Evolutionary conservation across 2,113 vertebrate species (phyloP), one percentile per base, ranked within the genome.

Genomic region (Poeciliopsis retropinna): DNA sequence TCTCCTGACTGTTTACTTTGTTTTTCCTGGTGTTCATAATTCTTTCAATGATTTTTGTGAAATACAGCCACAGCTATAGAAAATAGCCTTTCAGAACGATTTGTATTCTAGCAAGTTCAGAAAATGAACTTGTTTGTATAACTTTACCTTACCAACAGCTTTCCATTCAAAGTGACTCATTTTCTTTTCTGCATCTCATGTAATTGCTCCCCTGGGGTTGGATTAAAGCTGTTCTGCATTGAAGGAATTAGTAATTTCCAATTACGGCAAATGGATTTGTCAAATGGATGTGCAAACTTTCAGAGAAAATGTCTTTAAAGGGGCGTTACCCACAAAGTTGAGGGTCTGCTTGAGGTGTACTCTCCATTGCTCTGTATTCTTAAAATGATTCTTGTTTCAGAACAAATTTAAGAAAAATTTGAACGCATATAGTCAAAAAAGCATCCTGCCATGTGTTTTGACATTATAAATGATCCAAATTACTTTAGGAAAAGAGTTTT

Each of bases 121-220:
- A 28, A 69, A 15, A 79, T 73, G 6, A 28, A 25, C 17, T 47
- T 29, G 9, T 70, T 63, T 47, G 41, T 29, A 10, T 41, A 63
- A 73, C 63, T 3, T 72, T 28, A 76, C 9, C 47, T 70, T 29
- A 65, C 13, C 28, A 6, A 37, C 29, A 34, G 44, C 6, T 76
- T 51, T 68, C 30, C 19, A 27, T 65, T 69, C 2, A 61, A 19
- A 41, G 51, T 15, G 22, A 78, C 27, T 70, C 14, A 0, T 47
- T 70, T 30, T 10, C 22, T 17, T 75, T 14, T 29, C n/a, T 3
- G n/a, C 22, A 31, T 57, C 15, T 30, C 63, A 5, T 30, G 71
- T 64, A 81, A 64, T 51, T 64, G 34, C 78, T n/a, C 32, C 41
- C 54, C 4, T 1, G 30, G 34, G 69, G 39, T 19, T 29, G 15